These are phyloP conservation scores for Dryomyza anilis DNA, from an alignment of 2,888 invertebrate genomes.

Conservation along the genomic window DNA sequence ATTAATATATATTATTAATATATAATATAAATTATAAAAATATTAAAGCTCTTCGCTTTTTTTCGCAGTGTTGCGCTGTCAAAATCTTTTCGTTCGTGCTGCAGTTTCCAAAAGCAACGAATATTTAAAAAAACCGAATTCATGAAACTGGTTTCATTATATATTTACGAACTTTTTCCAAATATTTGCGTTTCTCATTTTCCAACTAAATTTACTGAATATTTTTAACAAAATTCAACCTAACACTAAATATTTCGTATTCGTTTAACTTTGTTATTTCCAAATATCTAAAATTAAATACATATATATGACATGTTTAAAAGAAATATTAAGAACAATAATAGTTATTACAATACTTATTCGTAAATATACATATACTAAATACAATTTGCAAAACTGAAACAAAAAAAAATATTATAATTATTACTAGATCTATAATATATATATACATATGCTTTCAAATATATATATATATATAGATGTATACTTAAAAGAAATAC, in stretches of 20 bases:
- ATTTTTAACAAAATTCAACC: too few relatives aligned
- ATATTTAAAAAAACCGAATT: too few relatives aligned
- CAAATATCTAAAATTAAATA: conserved; percentile 11
- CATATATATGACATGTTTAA: conserved; percentile 37
- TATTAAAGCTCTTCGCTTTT: too few relatives aligned
- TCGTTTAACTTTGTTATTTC: neutral
- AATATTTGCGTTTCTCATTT: too few relatives aligned
- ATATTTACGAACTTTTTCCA: too few relatives aligned
- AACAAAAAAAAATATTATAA: conserved; percentile 38
- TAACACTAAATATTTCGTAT: neutral
- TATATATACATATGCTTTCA: conserved; percentile 13
- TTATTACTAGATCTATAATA: conserved; percentile 32
- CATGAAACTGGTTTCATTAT: too few relatives aligned
- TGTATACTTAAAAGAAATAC: conserved; percentile 1
- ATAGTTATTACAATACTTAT: conserved; percentile 59
- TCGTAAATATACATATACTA: conserved; percentile 50
- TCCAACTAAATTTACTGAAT: too few relatives aligned
- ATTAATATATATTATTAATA: too few relatives aligned
- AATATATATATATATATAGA: conserved; percentile 33
- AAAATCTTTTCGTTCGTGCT: too few relatives aligned
- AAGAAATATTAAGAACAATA: conserved; percentile 61
- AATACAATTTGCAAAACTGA: conserved; percentile 33
- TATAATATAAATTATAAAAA: too few relatives aligned
- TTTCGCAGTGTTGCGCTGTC: too few relatives aligned
- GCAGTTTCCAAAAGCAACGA: too few relatives aligned